These are phyloP conservation scores for Pangasianodon hypophthalmus DNA, from an alignment of 2,113 vertebrate species.

Conservation along the genomic window DNA sequence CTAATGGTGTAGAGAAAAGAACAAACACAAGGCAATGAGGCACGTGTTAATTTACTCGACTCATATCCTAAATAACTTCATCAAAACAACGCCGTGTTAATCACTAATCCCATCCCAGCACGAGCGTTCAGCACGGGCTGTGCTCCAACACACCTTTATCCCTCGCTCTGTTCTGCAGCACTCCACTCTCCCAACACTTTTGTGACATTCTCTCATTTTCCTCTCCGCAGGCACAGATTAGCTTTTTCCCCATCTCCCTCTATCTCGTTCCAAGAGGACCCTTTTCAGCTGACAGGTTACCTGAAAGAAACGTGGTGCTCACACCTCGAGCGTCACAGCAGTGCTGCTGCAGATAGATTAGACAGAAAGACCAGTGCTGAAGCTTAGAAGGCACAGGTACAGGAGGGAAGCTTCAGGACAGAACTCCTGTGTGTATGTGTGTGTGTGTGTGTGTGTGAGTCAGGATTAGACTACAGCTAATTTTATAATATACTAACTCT, in stretches of 20 bases:
- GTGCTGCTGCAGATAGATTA: slow-evolving; percentile 36
- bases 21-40: slow-evolving; percentile 54
- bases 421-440: slow-evolving; percentile 13
- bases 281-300: slow-evolving; percentile 22
- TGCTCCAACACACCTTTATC: neutral
- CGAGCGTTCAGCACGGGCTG: neutral
- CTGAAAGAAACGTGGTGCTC: slow-evolving; percentile 17
- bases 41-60: slow-evolving; percentile 50
- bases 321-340: neutral
- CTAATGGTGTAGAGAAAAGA: slow-evolving; percentile 57
- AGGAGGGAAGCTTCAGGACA: slow-evolving; percentile 57
- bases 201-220: slow-evolving; percentile 15
- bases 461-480: neutral
- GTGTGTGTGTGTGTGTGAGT: neutral
- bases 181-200: neutral
- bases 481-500: neutral
- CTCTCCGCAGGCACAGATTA: slow-evolving; percentile 42
- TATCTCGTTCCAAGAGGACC: neutral
- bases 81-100: slow-evolving; percentile 22
- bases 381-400: neutral
- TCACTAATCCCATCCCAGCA: slow-evolving; percentile 6
- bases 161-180: neutral
- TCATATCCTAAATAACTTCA: slow-evolving; percentile 13
- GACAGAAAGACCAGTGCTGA: neutral
- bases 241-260: neutral